Base-by-base conservation (phyloP, 2,888 invertebrate species). In the Bursaphelenchus okinawaensis region DNA sequence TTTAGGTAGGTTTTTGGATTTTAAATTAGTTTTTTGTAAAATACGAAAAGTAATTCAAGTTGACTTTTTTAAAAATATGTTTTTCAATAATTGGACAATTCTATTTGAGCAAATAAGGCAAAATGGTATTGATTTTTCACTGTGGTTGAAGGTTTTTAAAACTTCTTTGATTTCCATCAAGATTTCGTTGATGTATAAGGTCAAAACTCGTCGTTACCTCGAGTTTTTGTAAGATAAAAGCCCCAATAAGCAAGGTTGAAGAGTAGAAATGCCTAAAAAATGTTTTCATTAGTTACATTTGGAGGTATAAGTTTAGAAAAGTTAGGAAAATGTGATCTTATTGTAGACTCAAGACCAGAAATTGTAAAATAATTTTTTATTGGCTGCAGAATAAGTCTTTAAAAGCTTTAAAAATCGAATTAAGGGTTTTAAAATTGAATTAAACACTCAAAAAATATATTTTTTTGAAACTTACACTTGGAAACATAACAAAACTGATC, bases 181-280 rank as follows among this genome's bases (percentile, higher is more conserved):
- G n/a, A n/a, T n/a, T n/a, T n/a, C n/a, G n/a, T n/a, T 40, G 2
- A 19, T 1, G 1, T 54, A n/a, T 54, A 24, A 26, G 3, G 3
- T 24, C 7, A 26, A 54, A 54, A 54, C 7, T 54, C 54, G 54
- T 24, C 23, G 23, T 26, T 24, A 4, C 54, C 26, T 3, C 26
- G 23, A 16, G 54, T 50, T 27, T 66, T 66, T 7, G 68, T 57
- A 29, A 74, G 62, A 57, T 74, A 74, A 61, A 67, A 71, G 1
- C 67, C 71, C 80, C 80, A 80, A 63, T 80, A 80, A 56, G 70
- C 65, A 22, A 77, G 66, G 62, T 80, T 80, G 72, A 80, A 80
- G 12, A 70, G 58, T 22, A 75, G 63, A 52, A 80, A 80, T 7
- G 72, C 64, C 68, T 68, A 27, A 56, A 71, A 55, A n/a, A 20